Conservation (phyloP, 2,888 invertebrate species). For the Rhaphigaster nebulosa region DNA sequence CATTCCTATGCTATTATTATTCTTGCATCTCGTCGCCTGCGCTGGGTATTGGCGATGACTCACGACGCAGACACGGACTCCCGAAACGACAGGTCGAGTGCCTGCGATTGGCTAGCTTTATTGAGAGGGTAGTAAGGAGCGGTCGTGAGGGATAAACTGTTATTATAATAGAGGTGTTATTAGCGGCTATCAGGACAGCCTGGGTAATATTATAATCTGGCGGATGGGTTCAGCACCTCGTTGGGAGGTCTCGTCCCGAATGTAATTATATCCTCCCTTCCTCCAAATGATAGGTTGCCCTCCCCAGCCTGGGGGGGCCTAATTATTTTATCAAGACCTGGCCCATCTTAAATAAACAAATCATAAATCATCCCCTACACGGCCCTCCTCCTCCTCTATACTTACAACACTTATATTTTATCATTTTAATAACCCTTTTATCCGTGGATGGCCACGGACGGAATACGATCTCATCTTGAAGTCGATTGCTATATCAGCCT, state of each 20-base stretch:
- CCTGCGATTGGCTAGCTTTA: neutral
- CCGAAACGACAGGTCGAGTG: neutral
- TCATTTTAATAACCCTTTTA: constrained; percentile 58
- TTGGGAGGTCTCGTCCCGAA: constrained; percentile 58
- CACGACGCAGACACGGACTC: neutral
- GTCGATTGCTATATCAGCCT: constrained; percentile 43
- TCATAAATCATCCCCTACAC: constrained; percentile 64
- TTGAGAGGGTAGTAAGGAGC: constrained; percentile 45
- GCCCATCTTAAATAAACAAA: constrained; percentile 65
- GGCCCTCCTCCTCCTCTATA: constrained; percentile 26
- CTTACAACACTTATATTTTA: constrained; percentile 58
- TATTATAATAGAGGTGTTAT: constrained; percentile 59
- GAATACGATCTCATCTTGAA: constrained; percentile 21
- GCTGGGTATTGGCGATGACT: neutral
- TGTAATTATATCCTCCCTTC: constrained; percentile 20
- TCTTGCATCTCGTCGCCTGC: neutral
- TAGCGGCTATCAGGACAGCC: constrained; percentile 53
- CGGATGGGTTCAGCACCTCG: constrained; percentile 52
- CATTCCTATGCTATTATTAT: neutral
- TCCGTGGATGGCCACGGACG: constrained; percentile 10
- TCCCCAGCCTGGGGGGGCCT: constrained; percentile 65
- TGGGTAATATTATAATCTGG: constrained; percentile 54
- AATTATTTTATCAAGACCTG: constrained; percentile 66
- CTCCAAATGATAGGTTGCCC: constrained; percentile 57
- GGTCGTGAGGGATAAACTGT: constrained; percentile 59